These are phyloP conservation scores for Epizoanthus stellaris DNA, from an alignment of 92 coral and sea anemone genomes.

Conservation along the genomic window DNA sequence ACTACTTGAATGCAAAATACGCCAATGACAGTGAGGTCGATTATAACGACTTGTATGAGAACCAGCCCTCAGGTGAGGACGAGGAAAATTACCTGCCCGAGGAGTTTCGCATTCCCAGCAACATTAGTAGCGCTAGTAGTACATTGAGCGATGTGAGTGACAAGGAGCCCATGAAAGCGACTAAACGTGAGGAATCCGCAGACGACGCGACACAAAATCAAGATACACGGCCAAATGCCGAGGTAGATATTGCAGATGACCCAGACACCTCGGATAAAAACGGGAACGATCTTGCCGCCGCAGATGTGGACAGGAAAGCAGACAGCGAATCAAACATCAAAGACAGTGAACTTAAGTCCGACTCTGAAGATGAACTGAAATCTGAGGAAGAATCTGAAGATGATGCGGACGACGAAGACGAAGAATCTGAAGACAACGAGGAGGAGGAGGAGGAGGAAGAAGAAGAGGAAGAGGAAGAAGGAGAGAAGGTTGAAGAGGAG, in stretches of 20 bases:
- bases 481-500: conserved; percentile 40
- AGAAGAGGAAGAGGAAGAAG: conserved; percentile 63
- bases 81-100: conserved; percentile 25
- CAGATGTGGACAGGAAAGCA: conserved; percentile 42
- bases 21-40: conserved; percentile 46
- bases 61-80: conserved; percentile 13
- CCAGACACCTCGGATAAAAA: background rate
- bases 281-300: conserved; percentile 37
- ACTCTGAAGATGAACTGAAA: conserved; percentile 37
- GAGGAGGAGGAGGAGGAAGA: conserved; percentile 49
- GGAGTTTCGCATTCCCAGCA: conserved; percentile 40
- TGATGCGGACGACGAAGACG: conserved; percentile 67
- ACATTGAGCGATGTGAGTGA: background rate
- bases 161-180: background rate
- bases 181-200: conserved; percentile 1
- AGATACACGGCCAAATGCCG: background rate
- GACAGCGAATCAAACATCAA: conserved; percentile 40
- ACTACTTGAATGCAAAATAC: conserved; percentile 34
- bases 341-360: conserved; percentile 8
- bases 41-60: conserved; percentile 34
- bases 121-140: conserved; percentile 27
- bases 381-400: conserved; percentile 63
- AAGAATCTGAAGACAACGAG: conserved; percentile 48
- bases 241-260: background rate
- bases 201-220: background rate